These are phyloP conservation scores for Semibalanus balanoides DNA, from an alignment of 1,140 invertebrate species.

Conservation along the genomic window DNA sequence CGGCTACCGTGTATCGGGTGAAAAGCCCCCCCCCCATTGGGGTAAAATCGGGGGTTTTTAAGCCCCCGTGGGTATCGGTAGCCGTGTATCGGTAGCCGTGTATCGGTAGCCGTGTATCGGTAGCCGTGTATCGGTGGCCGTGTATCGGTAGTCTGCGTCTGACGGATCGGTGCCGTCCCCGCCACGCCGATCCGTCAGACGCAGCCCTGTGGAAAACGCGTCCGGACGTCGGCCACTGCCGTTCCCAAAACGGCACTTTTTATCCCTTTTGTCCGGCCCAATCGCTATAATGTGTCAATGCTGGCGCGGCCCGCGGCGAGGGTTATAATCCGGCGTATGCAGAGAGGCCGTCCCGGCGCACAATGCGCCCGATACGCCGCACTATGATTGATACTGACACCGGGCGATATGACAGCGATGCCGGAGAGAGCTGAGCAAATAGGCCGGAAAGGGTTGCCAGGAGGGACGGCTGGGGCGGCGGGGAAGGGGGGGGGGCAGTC, in stretches of 20 bases:
- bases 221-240: background rate
- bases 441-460: background rate
- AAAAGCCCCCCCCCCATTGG: too few relatives aligned
- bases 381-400: background rate
- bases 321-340: background rate
- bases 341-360: background rate
- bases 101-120: too few relatives aligned
- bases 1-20: too few relatives aligned
- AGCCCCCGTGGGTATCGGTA: too few relatives aligned
- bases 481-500: background rate
- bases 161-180: too few relatives aligned
- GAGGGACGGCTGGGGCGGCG: background rate
- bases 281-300: background rate
- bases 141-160: too few relatives aligned
- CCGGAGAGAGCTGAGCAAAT: background rate
- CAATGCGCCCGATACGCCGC: background rate
- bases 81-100: too few relatives aligned
- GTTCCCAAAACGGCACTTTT: background rate
- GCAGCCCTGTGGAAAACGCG: background rate
- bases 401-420: background rate
- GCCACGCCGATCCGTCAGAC: background rate
- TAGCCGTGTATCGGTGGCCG: too few relatives aligned
- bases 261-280: background rate
- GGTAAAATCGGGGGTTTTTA: too few relatives aligned
- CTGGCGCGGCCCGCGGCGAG: background rate